These are phyloP conservation scores for Kobus ellipsiprymnus DNA, from an alignment of 2,113 vertebrate species.

Conservation along the genomic window DNA sequence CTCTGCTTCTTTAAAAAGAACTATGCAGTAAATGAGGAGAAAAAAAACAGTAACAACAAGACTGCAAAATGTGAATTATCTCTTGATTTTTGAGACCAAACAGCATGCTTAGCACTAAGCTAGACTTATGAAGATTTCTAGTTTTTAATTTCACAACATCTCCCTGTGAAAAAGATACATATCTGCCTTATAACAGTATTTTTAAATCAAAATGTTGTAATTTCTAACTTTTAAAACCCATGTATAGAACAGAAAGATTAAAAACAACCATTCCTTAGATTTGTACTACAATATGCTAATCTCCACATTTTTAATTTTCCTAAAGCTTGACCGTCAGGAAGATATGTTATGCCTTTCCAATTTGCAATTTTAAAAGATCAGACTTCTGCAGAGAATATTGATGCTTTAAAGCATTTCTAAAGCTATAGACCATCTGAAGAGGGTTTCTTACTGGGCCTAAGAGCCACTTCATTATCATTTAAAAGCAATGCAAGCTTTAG, in stretches of 20 bases:
- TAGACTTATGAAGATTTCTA: background rate
- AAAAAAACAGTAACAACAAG: background rate
- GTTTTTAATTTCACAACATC: background rate
- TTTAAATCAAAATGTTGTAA: background rate
- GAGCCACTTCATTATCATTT: background rate
- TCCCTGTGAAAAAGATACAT: background rate
- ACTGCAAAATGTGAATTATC: background rate
- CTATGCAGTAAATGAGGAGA: background rate
- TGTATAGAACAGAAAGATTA: background rate
- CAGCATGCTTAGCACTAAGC: background rate
- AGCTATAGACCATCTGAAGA: background rate
- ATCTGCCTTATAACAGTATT: background rate
- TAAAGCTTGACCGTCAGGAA: background rate
- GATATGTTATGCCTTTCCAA: background rate
- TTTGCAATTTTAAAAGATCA: background rate
- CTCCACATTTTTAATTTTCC: background rate
- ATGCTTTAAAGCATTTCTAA: constrained; percentile 14
- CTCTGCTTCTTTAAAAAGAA: background rate
- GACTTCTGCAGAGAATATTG: background rate
- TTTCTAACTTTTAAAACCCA: background rate
- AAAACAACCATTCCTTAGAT: background rate
- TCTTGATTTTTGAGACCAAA: background rate
- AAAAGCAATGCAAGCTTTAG: background rate
- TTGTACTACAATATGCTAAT: background rate
- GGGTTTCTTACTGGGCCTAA: background rate